Conservation (phyloP, 2,113 vertebrate species). For the Trogon surrucura region DNA sequence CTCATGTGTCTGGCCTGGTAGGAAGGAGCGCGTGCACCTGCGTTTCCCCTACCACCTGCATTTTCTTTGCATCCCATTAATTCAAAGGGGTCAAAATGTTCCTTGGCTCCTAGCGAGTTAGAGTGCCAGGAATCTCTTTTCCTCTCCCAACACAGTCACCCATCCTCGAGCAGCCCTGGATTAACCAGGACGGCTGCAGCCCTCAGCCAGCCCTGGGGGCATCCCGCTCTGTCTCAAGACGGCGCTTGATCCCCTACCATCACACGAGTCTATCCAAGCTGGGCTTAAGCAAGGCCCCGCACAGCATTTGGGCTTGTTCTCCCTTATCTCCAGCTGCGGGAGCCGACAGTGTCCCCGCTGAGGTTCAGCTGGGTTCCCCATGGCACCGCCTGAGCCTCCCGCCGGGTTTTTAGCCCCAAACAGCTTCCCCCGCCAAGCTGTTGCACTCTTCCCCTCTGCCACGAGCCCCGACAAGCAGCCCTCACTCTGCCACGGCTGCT, state of each 20-base stretch:
- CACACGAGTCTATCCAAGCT: not conserved
- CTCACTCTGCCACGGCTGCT: not conserved
- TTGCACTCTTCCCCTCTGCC: not conserved
- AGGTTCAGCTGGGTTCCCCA: not conserved
- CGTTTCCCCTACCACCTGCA: not conserved
- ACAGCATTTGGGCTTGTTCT: fast-evolving
- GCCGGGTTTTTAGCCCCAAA: not conserved
- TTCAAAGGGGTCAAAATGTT: not conserved
- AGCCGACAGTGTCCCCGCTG: not conserved
- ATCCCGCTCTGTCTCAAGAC: fast-evolving
- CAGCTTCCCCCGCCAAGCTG: not conserved
- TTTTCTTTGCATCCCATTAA: not conserved
- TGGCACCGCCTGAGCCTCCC: not conserved
- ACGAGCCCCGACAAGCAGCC: not conserved
- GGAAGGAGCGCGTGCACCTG: not conserved
- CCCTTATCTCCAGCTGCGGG: not conserved
- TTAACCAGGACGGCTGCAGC: not conserved
- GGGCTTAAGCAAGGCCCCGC: not conserved
- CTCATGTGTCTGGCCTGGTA: not conserved
- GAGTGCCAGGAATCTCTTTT: not conserved
- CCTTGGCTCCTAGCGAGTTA: not conserved
- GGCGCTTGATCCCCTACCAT: fast-evolving
- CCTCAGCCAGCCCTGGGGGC: not conserved
- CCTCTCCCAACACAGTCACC: not conserved
- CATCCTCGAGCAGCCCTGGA: not conserved